Base-by-base conservation (phyloP, 2,797 vertebrate species). In the Chelon labrosus region DNA sequence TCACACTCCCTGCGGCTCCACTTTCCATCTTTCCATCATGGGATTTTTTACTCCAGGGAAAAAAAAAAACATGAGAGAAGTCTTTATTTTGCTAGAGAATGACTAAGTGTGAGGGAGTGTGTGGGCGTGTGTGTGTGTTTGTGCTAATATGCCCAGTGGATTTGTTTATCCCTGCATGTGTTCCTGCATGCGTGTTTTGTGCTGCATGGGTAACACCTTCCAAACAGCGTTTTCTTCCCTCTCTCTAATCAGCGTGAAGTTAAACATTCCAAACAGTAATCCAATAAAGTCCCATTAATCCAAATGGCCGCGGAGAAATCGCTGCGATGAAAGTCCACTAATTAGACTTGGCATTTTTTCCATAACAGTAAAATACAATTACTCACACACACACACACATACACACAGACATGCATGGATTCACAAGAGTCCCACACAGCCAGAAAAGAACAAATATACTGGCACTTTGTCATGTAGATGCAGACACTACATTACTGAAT, bases 241-340 rank as follows among this genome's bases (percentile, higher is more conserved):
- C 10, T 39, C 27, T 73, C 44, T 73, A 35, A 70, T 27, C 67
- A 51, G 70, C 10, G 8, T 73, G 73, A 66, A 85, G 77, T 84
- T 67, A 69, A 84, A 63, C 84, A 80, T 89, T 89, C 77, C 80
- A 41, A 84, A 65, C 79, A 57, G 42, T 87, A 88, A 87, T 90
- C 87, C 85, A 81, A 68, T 80, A 57, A 90, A 85, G 44, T 79
- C 55, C 60, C 67, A 77, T 79, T 87, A 85, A 80, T 89, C 75
- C 79, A 77, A 74, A 78, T 46, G 35, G 72, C 80, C 10, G 42
- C 53, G 11, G 75, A 76, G 75, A 85, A 84, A 83, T 72, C 1
- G 3, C 72, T 77, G 50, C 53, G 79, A 79, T 80, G 66, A 86
- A 85, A 88, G 73, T 81, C 60, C 70, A 31, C 62, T 70, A 77